Percentiles rank a stretch among this genome's conserved stretches.
Conservation (phyloP, 2,797 vertebrate species). For the Pantherophis alleghaniensis region DNA sequence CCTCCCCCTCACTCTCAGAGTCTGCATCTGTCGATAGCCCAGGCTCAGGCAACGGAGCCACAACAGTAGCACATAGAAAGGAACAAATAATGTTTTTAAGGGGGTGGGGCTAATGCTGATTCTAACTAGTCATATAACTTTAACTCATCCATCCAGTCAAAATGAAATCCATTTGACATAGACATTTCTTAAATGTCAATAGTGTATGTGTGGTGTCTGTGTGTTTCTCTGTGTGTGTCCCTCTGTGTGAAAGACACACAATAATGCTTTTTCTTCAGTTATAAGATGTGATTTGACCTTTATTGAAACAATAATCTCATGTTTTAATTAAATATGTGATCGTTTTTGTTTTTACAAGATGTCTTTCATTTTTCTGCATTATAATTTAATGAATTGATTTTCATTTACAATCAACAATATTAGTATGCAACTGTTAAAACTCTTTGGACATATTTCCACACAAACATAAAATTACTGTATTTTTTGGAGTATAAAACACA, state of each 20-base stretch:
- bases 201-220: slow-evolving; percentile 34
- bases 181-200: slow-evolving; percentile 60
- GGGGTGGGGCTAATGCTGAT: slow-evolving; percentile 29
- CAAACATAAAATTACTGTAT: slow-evolving; percentile 15
- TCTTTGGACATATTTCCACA: neutral
- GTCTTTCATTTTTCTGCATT: slow-evolving; percentile 54
- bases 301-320: slow-evolving; percentile 70
- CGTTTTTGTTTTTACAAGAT: slow-evolving; percentile 64
- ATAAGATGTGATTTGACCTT: slow-evolving; percentile 69
- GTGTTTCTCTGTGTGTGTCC: neutral
- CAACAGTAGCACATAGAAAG: slow-evolving; percentile 28
- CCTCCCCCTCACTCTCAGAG: too few relatives aligned
- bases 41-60: too few relatives aligned
- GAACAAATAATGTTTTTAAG: slow-evolving; percentile 55
- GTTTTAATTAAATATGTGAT: slow-evolving; percentile 70
- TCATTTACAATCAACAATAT: slow-evolving; percentile 56
- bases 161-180: slow-evolving; percentile 50
- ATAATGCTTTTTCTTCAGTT: slow-evolving; percentile 66
- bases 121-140: slow-evolving; percentile 42
- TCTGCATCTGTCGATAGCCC: too few relatives aligned
- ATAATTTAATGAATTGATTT: slow-evolving; percentile 65
- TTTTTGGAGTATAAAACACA: too few relatives aligned
- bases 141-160: slow-evolving; percentile 57
- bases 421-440: slow-evolving; percentile 54
- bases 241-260: slow-evolving; percentile 39